These are phyloP conservation scores for Cassiopea xamachana DNA, from an alignment of 30 jellyfish, hydroid and myxozoan genomes.

Conservation along the genomic window DNA sequence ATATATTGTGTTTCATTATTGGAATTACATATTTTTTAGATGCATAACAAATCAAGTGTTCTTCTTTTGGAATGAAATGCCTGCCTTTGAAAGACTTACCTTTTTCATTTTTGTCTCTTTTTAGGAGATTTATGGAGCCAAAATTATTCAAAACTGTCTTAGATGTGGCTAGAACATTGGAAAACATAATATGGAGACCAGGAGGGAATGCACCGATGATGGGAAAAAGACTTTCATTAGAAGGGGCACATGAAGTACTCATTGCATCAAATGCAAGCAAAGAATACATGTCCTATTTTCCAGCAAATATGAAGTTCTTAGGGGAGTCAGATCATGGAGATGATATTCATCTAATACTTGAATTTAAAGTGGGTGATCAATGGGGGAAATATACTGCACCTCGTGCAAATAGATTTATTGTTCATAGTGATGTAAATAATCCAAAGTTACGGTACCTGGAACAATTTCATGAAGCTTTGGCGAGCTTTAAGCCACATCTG, in stretches of 20 bases:
- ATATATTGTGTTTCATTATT: too few species aligned
- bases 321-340: conserved; percentile 76
- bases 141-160: conserved; percentile 58
- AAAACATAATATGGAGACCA: conserved; percentile 79
- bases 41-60: too few species aligned
- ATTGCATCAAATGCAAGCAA: conserved; percentile 87
- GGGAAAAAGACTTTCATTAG: conserved; percentile 74
- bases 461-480: conserved; percentile 51
- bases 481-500: conserved; percentile 61
- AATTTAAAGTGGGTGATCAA: conserved; percentile 85
- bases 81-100: too few species aligned
- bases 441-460: conserved; percentile 80
- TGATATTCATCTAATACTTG: conserved; percentile 89
- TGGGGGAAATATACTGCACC: conserved; percentile 88
- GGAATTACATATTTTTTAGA: too few species aligned
- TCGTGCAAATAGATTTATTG: conserved; percentile 86
- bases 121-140: conserved; percentile 60
- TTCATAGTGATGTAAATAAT: conserved; percentile 86
- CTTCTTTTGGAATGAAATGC: too few species aligned
- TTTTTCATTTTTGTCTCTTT: not conserved
- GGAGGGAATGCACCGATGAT: conserved; percentile 98
- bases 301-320: conserved; percentile 65
- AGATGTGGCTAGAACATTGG: conserved; percentile 54
- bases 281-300: conserved; percentile 49
- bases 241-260: conserved; percentile 72